A percentile compares a stretch with the other conserved stretches of the same genome.
Evolutionary conservation across 1,140 invertebrate genomes (phyloP).

Genomic region (Temnothorax curvispinosus): DNA sequence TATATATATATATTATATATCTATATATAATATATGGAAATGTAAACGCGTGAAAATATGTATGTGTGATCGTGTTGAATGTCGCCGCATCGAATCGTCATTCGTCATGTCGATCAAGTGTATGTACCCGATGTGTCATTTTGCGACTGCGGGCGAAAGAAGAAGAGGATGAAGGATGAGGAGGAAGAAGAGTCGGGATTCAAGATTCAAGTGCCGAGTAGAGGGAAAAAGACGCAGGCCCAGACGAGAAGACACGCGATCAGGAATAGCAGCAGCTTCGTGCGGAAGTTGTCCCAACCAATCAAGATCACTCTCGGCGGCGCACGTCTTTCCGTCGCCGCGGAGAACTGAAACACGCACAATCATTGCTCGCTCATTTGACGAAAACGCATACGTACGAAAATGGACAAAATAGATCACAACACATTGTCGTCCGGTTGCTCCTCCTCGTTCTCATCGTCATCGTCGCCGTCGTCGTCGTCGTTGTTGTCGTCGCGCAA

Average conservation of each 20-base stretch:
- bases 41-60: conserved; percentile 41
- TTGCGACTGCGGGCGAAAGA: background rate
- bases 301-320: conserved; percentile 73
- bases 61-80: conserved; percentile 30
- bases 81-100: conserved; percentile 18
- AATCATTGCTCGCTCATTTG: background rate
- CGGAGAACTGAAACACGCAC: conserved; percentile 58
- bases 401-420: conserved; percentile 5
- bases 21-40: conserved; percentile 21
- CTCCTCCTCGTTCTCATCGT: conserved; percentile 34
- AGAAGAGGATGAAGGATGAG: background rate
- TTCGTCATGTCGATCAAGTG: background rate
- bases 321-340: conserved; percentile 55
- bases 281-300: conserved; percentile 82
- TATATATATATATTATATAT: conserved; percentile 6
- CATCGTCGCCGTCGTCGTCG: conserved; percentile 59
- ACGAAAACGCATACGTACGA: background rate
- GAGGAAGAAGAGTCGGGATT: background rate
- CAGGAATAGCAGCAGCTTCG: conserved; percentile 79
- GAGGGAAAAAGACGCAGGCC: conserved; percentile 82
- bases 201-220: conserved; percentile 61
- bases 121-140: conserved; percentile 15
- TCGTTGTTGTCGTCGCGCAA: conserved; percentile 63
- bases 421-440: conserved; percentile 43
- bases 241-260: conserved; percentile 80